These are phyloP conservation scores for Drosophila cognata DNA, from an alignment of 2,888 invertebrate genomes.

Conservation along the genomic window DNA sequence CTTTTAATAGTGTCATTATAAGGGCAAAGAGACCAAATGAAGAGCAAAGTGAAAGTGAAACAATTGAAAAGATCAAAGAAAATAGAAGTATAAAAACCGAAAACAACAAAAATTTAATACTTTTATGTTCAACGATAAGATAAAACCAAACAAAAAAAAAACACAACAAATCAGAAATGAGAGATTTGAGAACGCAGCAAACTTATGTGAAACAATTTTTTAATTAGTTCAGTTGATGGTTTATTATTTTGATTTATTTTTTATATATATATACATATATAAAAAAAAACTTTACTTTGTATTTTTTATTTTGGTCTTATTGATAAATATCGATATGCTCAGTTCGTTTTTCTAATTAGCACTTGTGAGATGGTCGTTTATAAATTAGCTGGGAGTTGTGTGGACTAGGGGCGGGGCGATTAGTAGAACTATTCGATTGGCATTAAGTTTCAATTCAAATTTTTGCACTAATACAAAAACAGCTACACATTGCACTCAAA, in stretches of 20 bases:
- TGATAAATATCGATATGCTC: slow-evolving; percentile 45
- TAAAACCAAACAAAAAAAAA: slow-evolving; percentile 11
- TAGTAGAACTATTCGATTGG: slow-evolving; percentile 49
- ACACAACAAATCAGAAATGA: slow-evolving; percentile 33
- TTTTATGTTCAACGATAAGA: slow-evolving; percentile 9
- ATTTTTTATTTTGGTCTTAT: slow-evolving; percentile 30
- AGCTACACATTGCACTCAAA: slow-evolving; percentile 47
- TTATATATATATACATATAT: slow-evolving; percentile 12
- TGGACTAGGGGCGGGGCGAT: not conserved
- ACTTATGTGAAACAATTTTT: slow-evolving; percentile 47
- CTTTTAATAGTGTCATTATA: slow-evolving; percentile 6
- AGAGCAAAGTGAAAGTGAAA: slow-evolving; percentile 12
- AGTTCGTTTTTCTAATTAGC: slow-evolving; percentile 79
- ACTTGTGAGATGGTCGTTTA: slow-evolving; percentile 86
- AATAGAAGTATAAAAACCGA: not conserved
- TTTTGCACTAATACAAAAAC: slow-evolving; percentile 44
- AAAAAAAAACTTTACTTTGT: not conserved
- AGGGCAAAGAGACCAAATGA: slow-evolving; percentile 41
- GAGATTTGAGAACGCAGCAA: slow-evolving; percentile 53
- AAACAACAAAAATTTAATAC: not conserved
- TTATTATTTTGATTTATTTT: slow-evolving; percentile 16
- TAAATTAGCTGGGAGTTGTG: slow-evolving; percentile 51
- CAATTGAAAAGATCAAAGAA: slow-evolving; percentile 10
- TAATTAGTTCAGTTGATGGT: slow-evolving; percentile 31
- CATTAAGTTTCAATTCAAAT: slow-evolving; percentile 42